Base-by-base conservation (phyloP, 2,113 vertebrate species). In the Mirounga angustirostris region DNA sequence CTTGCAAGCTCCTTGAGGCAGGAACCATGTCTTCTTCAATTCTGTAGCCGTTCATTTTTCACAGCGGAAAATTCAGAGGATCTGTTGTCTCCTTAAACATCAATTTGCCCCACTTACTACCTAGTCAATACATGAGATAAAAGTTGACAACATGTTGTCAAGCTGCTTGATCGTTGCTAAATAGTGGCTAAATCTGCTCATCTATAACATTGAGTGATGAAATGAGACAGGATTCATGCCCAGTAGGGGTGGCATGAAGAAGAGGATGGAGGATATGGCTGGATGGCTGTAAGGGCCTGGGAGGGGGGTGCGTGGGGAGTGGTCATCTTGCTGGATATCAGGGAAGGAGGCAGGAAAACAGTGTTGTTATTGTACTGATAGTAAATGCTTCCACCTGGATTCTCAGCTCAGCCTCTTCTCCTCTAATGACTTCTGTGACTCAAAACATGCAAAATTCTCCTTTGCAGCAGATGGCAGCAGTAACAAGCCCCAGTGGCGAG, bases 171-270 rank as follows among this genome's bases (percentile, higher is more conserved):
- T 86, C 78, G 92, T 96, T 85, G 95, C 18, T 1, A 46, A 85
- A 59, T 40, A 95, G 21, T 88, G 85, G 91, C 93, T 97, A 96
- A 98, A 95, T 97, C 85, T 95, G 16, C 46, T 98, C 78, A 81
- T 40, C 94, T 83, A 80, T 95, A 71, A 95, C n/a, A n/a, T 11
- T 92, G 67, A 78, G 63, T 98, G 96, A 97, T 92, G 84, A 97
- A 96, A 95, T 86, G 92, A 91, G 43, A 95, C 33, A 93, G 87
- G 97, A 95, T 71, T 59, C 88, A 94, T 97, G 76, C 33, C 87
- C 54, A 50, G 94, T 18, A 80, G 59, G 40, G 11, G 54, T 95
- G 79, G 9, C 90, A 30, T 95, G 54, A 94, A 91, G 22, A 89
- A 92, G 89, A 16, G 14, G 1, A 8, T 78, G 16, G 46, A 65